Conservation (phyloP, 1,140 invertebrate species). For the Phenacoccus solenopsis region DNA sequence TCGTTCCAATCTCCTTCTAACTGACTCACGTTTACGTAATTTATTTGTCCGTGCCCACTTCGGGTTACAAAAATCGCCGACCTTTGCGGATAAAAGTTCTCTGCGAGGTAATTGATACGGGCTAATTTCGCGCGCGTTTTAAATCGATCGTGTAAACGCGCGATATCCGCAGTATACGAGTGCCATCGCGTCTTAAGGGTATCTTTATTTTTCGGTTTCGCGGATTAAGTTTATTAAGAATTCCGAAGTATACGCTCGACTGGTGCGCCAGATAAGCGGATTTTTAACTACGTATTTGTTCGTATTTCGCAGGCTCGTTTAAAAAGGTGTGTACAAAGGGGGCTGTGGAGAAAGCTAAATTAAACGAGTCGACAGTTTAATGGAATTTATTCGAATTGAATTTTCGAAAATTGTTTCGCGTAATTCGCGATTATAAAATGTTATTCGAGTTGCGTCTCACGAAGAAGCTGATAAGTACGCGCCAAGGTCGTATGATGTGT, state of each 20-base stretch:
- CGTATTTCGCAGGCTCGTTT: not conserved
- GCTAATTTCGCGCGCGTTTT: not conserved
- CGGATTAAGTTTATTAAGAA: not conserved
- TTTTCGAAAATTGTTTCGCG: not conserved
- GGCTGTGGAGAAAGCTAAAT: not conserved
- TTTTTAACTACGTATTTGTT: not conserved
- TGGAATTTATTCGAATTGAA: not conserved
- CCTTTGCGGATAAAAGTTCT: not conserved
- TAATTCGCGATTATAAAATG: not conserved
- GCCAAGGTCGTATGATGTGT: too few relatives aligned
- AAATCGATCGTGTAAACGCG: not conserved
- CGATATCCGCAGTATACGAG: not conserved
- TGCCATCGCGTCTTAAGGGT: too few relatives aligned
- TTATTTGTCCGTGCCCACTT: not conserved
- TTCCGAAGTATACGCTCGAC: not conserved
- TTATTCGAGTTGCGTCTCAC: too few relatives aligned
- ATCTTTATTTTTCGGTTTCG: not conserved
- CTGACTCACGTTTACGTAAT: constrained; percentile 1
- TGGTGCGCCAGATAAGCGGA: not conserved
- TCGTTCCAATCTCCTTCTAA: not conserved
- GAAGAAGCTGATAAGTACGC: too few relatives aligned
- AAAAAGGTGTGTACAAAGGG: not conserved
- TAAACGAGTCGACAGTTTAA: not conserved
- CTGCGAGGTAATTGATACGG: not conserved
- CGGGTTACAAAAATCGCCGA: not conserved